Base-by-base conservation (phyloP, 2,797 vertebrate genomes). In the Hydrocynus forskahlii region DNA sequence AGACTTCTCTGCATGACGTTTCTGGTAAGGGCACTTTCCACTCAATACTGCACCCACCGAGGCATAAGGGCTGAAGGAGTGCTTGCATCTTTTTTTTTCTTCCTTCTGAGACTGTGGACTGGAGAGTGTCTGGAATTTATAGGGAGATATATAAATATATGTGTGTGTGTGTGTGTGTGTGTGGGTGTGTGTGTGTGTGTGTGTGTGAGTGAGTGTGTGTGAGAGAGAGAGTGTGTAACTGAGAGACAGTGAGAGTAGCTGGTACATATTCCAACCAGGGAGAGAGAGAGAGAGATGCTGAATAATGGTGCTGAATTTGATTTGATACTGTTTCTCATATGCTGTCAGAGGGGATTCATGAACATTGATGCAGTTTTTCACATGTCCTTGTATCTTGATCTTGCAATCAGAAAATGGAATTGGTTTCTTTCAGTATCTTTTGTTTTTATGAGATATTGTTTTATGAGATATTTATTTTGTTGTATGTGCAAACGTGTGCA, bases 1-100 rank as follows among this genome's bases (percentile, higher is more conserved):
- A 93, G 92, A 93, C 93, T 93, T 92, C 93, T 93, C 92, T 90
- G 93, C 94, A 94, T 95, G 94, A 94, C 93, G 92, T 92, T 94
- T 91, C 92, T 94, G 94, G 94, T 95, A 92, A 94, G 93, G 92
- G 50, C 50, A 62, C 62, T 82, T 89, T 90, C 88, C 88, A 77
- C 88, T 90, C 88, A 90, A 89, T 92, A 83, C 89, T 91, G 91
- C 59, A 10, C 14, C 8, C 38, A 0, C 14, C 10, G 57, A 81
- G 81, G 72, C 69, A 69, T 80, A 83, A 25, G 23, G 71, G 69
- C 6, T 43, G 48, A 21, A 78, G 2, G 21, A 48, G 35, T 63
- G 55, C 73, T 35, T 35, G 4, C 12, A 35, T 2, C 14, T 63
- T 2, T 54, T 29, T 45, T 9, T 79, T 80, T n/a, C n/a, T 70